Conservation (phyloP, 1,140 invertebrate genomes). For the Ceratoteleas bidentatus region DNA sequence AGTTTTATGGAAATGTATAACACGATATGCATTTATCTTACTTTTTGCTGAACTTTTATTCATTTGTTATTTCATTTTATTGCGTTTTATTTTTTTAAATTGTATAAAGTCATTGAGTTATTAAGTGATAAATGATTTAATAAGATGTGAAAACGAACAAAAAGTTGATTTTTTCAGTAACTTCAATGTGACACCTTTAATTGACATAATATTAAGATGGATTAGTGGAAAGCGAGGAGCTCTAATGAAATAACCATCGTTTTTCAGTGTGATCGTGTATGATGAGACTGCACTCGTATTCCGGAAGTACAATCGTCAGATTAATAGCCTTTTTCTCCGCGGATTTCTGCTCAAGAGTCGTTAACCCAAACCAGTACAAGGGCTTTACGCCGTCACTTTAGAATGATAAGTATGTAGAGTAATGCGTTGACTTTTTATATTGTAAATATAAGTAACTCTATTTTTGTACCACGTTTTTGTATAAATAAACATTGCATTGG, state of each 20-base stretch:
- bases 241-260: constrained; percentile 25
- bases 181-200: no score
- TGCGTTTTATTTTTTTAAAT: no score
- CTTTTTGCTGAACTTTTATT: no score
- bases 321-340: constrained; percentile 45
- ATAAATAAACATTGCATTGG: no score
- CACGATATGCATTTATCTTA: no score
- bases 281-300: constrained; percentile 56
- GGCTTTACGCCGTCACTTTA: constrained; percentile 20
- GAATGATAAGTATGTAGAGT: constrained; percentile 46
- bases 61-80: no score
- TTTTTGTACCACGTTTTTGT: constrained; percentile 48
- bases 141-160: no score
- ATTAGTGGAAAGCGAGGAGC: constrained; percentile 31
- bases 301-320: constrained; percentile 54
- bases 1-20: no score
- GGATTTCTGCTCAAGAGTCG: constrained; percentile 54
- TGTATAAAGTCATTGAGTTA: no score
- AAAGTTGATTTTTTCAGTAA: no score
- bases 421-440: constrained; percentile 42
- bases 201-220: not conserved
- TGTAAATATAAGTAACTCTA: constrained; percentile 47
- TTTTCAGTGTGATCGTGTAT: constrained; percentile 53
- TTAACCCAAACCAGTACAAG: constrained; percentile 59
- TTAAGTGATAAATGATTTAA: no score